phyloP scores from a whole-genome alignment of 2,888 invertebrate genomes.

The Lasiommata megera region DNA sequence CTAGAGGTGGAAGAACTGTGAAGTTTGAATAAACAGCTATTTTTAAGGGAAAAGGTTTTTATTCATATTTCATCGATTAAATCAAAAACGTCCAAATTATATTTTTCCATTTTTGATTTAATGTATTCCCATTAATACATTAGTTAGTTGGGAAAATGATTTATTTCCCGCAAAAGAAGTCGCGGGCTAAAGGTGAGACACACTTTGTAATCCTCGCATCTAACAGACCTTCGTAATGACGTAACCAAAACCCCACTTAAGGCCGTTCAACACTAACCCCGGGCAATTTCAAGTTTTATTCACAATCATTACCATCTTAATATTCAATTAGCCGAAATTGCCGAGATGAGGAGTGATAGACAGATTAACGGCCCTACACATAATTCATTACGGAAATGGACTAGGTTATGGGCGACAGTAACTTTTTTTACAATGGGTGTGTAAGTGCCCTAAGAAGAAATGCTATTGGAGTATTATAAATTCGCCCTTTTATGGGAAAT shows the following conservation, averaged over 20 bases:
- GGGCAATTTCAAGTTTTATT: constrained; percentile 59
- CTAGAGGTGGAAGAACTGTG: too few relatives aligned
- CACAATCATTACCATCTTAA: constrained; percentile 63
- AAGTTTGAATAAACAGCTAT: too few relatives aligned
- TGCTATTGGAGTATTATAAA: constrained; percentile 32
- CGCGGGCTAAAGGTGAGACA: too few relatives aligned
- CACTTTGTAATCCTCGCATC: neutral
- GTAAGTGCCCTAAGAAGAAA: constrained; percentile 33
- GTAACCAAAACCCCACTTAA: constrained; percentile 14
- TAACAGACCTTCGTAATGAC: constrained; percentile 5
- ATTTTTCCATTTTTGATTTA: too few relatives aligned
- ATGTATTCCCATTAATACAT: too few relatives aligned
- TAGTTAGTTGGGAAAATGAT: too few relatives aligned
- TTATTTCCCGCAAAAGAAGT: too few relatives aligned
- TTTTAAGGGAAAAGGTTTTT: too few relatives aligned
- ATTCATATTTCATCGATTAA: too few relatives aligned
- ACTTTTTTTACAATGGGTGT: constrained; percentile 42
- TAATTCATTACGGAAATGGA: constrained; percentile 74
- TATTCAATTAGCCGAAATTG: constrained; percentile 74
- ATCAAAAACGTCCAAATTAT: too few relatives aligned
- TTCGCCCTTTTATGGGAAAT: constrained; percentile 23
- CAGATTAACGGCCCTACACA: constrained; percentile 62
- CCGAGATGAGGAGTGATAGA: constrained; percentile 59
- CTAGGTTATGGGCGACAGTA: constrained; percentile 52
- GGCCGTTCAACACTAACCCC: constrained; percentile 37